A percentile compares a stretch with the other conserved stretches of the same genome.
Evolutionary conservation across 1,140 invertebrate genomes (phyloP).

Genomic region (Leptinotarsa texana): DNA sequence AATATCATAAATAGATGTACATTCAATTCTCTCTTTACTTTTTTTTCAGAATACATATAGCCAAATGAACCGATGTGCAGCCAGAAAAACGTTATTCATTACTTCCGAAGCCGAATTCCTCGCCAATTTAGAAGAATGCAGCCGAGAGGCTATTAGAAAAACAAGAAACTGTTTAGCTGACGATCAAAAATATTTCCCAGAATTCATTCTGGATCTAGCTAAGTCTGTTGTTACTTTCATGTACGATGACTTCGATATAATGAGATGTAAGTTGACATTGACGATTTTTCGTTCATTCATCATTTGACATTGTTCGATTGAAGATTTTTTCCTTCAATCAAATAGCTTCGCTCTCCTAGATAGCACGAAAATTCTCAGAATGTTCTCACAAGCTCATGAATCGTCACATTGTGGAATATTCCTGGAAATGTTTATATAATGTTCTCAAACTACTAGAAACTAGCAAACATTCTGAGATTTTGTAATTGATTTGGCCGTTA

Average conservation of each 20-base stretch:
- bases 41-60: slow-evolving; percentile 4
- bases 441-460: too few relatives aligned
- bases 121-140: slow-evolving; percentile 19
- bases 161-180: slow-evolving; percentile 23
- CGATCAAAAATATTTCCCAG: slow-evolving; percentile 29
- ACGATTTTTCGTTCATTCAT: too few relatives aligned
- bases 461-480: too few relatives aligned
- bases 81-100: neutral
- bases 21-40: too few relatives aligned
- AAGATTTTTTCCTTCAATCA: neutral
- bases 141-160: slow-evolving; percentile 13
- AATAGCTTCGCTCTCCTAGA: neutral
- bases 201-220: slow-evolving; percentile 26
- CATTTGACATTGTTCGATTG: too few relatives aligned
- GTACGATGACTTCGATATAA: slow-evolving; percentile 25
- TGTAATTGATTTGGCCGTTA: too few relatives aligned
- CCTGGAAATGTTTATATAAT: too few relatives aligned
- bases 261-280: neutral
- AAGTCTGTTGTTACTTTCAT: slow-evolving; percentile 21
- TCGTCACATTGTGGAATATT: too few relatives aligned
- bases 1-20: too few relatives aligned
- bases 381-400: too few relatives aligned
- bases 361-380: too few relatives aligned
- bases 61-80: slow-evolving; percentile 10
- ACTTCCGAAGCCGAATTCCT: slow-evolving; percentile 14